Evolutionary conservation across 2,113 vertebrate species (phyloP).

Genomic region (Excalfactoria chinensis): DNA sequence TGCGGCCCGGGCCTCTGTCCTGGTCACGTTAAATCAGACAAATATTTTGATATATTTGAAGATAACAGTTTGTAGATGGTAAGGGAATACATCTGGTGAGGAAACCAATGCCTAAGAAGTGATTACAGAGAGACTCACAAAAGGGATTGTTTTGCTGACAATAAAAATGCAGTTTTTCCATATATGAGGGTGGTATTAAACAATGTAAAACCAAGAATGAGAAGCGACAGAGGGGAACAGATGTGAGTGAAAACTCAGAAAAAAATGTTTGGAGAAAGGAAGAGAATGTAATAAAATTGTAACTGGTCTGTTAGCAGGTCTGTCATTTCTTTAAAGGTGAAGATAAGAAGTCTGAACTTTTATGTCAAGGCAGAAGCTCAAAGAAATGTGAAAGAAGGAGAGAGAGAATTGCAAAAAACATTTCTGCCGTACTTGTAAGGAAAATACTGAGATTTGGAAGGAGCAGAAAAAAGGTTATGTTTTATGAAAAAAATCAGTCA

Average conservation of each 20-base stretch:
- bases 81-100: background rate
- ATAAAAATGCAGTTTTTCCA: background rate
- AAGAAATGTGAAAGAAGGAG: background rate
- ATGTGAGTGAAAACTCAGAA: background rate
- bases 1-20: background rate
- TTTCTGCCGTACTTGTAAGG: background rate
- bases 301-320: background rate
- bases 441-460: background rate
- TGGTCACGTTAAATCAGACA: background rate
- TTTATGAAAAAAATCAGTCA: slow-evolving; percentile 47
- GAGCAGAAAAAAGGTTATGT: slow-evolving; percentile 1
- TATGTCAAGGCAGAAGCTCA: slow-evolving; percentile 7
- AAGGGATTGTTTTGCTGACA: background rate
- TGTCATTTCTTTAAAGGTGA: background rate
- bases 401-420: background rate
- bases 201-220: background rate
- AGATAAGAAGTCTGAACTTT: slow-evolving; percentile 24
- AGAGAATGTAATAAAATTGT: background rate
- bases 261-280: background rate
- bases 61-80: background rate
- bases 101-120: background rate
- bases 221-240: background rate
- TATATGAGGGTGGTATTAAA: background rate
- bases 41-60: background rate
- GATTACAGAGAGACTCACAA: background rate